These are phyloP conservation scores for Euwallacea fornicatus DNA, from an alignment of 1,140 invertebrate species.

Conservation along the genomic window DNA sequence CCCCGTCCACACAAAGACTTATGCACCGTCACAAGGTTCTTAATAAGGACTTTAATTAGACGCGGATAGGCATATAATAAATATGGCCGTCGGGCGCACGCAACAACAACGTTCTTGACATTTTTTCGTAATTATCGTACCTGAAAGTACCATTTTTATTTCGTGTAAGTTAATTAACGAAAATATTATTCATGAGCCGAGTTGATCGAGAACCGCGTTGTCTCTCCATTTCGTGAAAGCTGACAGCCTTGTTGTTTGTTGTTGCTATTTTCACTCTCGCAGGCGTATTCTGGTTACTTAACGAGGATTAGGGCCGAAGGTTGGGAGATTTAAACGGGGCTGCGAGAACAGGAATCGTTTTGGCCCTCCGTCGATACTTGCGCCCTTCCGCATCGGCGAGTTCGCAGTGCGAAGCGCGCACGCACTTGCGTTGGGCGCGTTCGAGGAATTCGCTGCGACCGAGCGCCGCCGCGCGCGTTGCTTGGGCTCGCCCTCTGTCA, in stretches of 20 bases:
- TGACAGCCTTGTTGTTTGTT: conserved; percentile 2
- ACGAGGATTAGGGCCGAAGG: neutral
- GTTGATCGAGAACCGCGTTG: neutral
- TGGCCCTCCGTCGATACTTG: too few species aligned
- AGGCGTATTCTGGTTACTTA: neutral
- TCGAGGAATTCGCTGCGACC: too few species aligned
- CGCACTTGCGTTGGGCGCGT: too few species aligned
- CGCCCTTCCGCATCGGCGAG: too few species aligned
- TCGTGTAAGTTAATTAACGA: conserved; percentile 10
- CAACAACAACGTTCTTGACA: conserved; percentile 14
- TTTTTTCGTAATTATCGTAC: conserved; percentile 16
- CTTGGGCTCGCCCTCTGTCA: too few species aligned
- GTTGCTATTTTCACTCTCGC: conserved; percentile 4
- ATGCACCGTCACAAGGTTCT: conserved; percentile 9
- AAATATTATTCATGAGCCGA: neutral
- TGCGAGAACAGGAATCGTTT: too few species aligned
- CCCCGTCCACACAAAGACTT: conserved; percentile 3
- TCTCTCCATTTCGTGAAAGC: neutral
- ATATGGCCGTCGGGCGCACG: neutral
- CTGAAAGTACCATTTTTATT: conserved; percentile 10
- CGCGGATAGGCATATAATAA: neutral
- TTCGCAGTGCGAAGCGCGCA: too few species aligned
- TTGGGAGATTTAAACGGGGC: too few species aligned
- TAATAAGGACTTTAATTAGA: conserved; percentile 12
- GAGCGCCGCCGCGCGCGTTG: too few species aligned